These are phyloP conservation scores for Pelosia muscerda DNA, from an alignment of 2,888 invertebrate species.

Conservation along the genomic window DNA sequence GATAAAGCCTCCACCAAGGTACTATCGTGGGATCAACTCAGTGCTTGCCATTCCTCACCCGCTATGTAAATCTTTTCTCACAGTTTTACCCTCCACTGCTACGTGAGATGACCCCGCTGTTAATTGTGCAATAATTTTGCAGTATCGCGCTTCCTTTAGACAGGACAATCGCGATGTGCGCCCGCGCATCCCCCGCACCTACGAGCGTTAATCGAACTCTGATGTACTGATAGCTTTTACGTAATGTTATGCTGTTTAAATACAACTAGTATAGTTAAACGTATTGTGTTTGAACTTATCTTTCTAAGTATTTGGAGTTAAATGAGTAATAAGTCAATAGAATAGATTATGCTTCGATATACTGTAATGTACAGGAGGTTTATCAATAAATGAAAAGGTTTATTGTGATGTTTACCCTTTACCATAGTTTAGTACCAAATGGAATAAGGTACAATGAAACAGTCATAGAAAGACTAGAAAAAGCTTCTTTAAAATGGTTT, in stretches of 20 bases:
- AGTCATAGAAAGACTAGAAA: too few relatives aligned
- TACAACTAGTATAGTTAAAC: conserved; percentile 3
- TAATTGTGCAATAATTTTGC: conserved; percentile 61
- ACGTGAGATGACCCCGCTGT: conserved; percentile 33
- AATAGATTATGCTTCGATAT: background rate
- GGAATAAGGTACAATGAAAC: background rate
- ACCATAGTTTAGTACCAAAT: background rate
- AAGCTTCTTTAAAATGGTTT: too few relatives aligned
- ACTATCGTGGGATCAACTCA: background rate
- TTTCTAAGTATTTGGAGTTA: background rate
- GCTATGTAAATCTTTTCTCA: conserved; percentile 45
- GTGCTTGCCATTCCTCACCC: background rate
- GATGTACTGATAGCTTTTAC: conserved; percentile 59
- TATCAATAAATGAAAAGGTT: background rate
- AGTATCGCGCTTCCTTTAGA: conserved; percentile 50
- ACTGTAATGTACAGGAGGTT: background rate
- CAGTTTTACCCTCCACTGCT: conserved; percentile 31
- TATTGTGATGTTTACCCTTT: background rate
- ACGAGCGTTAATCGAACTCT: conserved; percentile 60
- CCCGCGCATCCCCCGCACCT: conserved; percentile 18
- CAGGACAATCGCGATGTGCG: conserved; percentile 64
- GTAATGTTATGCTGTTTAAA: conserved; percentile 14
- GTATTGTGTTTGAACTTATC: conserved; percentile 13
- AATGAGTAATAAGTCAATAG: background rate
- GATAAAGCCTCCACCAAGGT: background rate